Conservation (phyloP, 1,140 invertebrate genomes). For the Cydia pomonella region DNA sequence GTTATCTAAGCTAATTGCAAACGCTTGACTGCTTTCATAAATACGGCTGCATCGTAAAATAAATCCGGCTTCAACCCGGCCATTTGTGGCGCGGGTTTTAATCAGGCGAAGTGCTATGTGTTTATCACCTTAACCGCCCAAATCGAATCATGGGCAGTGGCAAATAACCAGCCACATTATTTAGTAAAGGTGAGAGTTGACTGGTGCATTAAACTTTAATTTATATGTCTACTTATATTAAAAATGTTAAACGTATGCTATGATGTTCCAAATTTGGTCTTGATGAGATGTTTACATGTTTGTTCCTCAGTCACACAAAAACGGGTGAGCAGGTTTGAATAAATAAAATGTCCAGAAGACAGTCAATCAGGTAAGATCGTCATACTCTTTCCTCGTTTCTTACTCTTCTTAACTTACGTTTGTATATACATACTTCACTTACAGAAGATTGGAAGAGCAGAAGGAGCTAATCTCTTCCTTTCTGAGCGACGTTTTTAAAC, state of each 20-base stretch:
- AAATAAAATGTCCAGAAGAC: no score
- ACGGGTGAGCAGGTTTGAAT: no score
- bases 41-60: slow-evolving; percentile 43
- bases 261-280: no score
- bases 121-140: slow-evolving; percentile 59
- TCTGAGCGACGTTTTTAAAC: no score
- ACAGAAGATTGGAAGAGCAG: no score
- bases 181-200: slow-evolving; percentile 35
- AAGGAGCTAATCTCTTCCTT: no score
- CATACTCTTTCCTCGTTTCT: no score
- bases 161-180: slow-evolving; percentile 44
- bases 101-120: slow-evolving; percentile 67
- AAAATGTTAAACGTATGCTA: neutral
- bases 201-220: slow-evolving; percentile 32
- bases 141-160: slow-evolving; percentile 43
- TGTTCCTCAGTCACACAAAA: no score
- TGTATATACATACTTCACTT: no score
- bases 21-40: slow-evolving; percentile 3
- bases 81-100: slow-evolving; percentile 57
- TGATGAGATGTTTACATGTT: no score
- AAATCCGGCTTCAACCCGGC: slow-evolving; percentile 40
- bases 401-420: no score
- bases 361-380: no score
- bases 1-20: neutral
- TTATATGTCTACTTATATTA: neutral